A percentile compares a stretch with the other conserved stretches of the same genome.
Evolutionary conservation across 2,797 vertebrate genomes (phyloP).

Genomic region (Percopsis omiscomaycus): DNA sequence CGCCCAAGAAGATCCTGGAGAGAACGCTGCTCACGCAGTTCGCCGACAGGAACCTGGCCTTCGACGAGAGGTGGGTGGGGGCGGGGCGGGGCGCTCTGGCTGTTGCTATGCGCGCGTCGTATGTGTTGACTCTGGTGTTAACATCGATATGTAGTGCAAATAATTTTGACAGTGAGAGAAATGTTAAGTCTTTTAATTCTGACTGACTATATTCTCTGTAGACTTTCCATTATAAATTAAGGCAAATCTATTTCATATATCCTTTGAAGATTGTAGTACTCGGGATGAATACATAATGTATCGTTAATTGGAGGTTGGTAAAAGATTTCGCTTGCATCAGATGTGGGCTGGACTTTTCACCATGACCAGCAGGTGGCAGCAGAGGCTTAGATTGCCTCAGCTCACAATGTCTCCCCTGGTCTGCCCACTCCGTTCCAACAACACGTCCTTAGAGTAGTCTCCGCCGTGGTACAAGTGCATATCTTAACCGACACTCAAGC

Average conservation of each 20-base stretch:
- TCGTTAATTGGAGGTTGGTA: background rate
- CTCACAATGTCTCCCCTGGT: slow-evolving; percentile 9
- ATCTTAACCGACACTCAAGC: slow-evolving; percentile 9
- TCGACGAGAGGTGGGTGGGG: slow-evolving; percentile 87
- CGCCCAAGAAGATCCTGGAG: slow-evolving; percentile 96
- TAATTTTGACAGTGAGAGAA: too few species aligned
- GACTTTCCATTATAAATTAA: too few species aligned
- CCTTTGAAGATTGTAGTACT: too few species aligned
- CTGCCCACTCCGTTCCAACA: slow-evolving; percentile 8
- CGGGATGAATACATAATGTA: too few species aligned
- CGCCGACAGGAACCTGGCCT: slow-evolving; percentile 92
- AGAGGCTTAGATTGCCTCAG: slow-evolving; percentile 26
- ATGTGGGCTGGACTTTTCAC: background rate
- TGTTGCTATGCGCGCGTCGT: too few species aligned
- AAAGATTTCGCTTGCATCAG: background rate
- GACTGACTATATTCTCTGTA: too few species aligned
- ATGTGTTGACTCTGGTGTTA: too few species aligned
- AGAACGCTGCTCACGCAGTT: slow-evolving; percentile 95
- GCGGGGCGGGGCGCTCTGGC: too few species aligned
- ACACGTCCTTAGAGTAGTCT: background rate
- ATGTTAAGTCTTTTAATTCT: too few species aligned
- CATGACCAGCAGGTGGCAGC: slow-evolving; percentile 60
- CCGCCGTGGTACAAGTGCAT: slow-evolving; percentile 20
- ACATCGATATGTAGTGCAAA: too few species aligned
- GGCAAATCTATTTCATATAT: too few species aligned